A percentile compares a stretch with the other conserved stretches of the same genome.
These are phyloP conservation scores for Miniopterus natalensis DNA, from an alignment of 2,113 vertebrate species.

Conservation along the genomic window DNA sequence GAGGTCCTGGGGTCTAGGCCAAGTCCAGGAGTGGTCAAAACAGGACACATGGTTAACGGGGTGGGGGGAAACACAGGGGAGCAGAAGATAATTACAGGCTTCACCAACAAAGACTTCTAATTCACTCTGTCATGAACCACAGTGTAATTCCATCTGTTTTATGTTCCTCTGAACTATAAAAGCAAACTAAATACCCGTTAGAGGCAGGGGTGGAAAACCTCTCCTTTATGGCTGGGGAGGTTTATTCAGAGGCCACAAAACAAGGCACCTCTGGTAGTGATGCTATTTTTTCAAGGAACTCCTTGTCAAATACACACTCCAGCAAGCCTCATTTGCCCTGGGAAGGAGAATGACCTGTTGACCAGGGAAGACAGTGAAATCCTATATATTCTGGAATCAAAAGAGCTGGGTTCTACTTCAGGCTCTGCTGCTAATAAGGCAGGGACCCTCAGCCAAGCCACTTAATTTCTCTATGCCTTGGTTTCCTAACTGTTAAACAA, in stretches of 20 bases:
- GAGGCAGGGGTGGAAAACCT: slow-evolving; percentile 70
- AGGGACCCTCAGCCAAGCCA: not conserved
- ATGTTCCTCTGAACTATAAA: slow-evolving; percentile 76
- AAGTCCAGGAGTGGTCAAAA: not conserved
- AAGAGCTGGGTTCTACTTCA: not conserved
- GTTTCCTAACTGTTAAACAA: not conserved
- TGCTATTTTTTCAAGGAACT: slow-evolving; percentile 65
- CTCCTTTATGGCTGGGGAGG: slow-evolving; percentile 57
- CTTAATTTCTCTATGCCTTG: not conserved
- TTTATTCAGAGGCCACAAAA: slow-evolving; percentile 60
- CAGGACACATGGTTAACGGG: not conserved
- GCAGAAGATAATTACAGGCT: not conserved
- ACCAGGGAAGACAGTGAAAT: not conserved
- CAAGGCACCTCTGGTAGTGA: slow-evolving; percentile 34
- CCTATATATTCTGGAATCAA: not conserved
- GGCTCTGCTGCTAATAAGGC: not conserved
- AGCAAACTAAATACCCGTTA: slow-evolving; percentile 60
- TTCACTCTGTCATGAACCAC: slow-evolving; percentile 46
- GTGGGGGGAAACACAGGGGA: not conserved
- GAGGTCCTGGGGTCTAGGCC: not conserved
- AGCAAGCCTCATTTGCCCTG: not conserved
- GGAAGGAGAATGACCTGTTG: not conserved
- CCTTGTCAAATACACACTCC: not conserved
- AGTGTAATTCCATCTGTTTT: slow-evolving; percentile 68
- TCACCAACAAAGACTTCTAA: slow-evolving; percentile 63